Evolutionary conservation across 2,797 vertebrate species (phyloP), one percentile per base, ranked within the genome.

Genomic region (Parotocinclus haroldoi): DNA sequence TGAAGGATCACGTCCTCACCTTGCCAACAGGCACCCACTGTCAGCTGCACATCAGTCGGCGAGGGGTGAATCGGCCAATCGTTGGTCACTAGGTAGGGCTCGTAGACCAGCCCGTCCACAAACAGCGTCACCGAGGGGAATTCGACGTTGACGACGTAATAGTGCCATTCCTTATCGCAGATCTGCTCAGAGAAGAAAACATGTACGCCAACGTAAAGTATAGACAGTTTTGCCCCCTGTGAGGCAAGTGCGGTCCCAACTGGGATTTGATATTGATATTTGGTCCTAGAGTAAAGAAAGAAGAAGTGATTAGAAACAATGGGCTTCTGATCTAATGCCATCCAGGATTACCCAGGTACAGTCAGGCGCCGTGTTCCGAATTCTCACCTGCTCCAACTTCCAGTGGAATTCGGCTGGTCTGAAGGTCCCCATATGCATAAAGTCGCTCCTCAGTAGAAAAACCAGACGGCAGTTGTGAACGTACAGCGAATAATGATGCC

Each of bases 121-220:
- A 97, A 98, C 9, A 99, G 88, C 0, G 93, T 96, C 65, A 98
- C 96, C 7, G 95, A 86, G 0, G 96, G 96, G 80, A 97, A 98
- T 71, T 97, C 96, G 79, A 97, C 93, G 0, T 96, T 98, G 85
- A 99, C 93, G 62, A 99, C 89, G 7, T 98, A 99, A 83, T 98
- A 98, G 85, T 99, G 97, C 97, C 97, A 99, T 74, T 99, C 95
- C 84, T 98, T 96, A 86, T 99, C 96, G 80, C 96, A 99, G 73
- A 99, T 98, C 96, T 99, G 88, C 49, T 78, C 78, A 75, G 65
- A 67, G 61, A 73, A 45, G 14, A 50, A 7, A n/a, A n/a, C n/a
- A n/a, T n/a, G n/a, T n/a, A 16, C 36, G 18, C 42, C 45, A 4
- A 58, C 12, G 9, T 27, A 27, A 27, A 3, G 8, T 13, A 12